These are phyloP conservation scores for Ectropis grisescens DNA, from an alignment of 1,140 invertebrate genomes.

Conservation along the genomic window DNA sequence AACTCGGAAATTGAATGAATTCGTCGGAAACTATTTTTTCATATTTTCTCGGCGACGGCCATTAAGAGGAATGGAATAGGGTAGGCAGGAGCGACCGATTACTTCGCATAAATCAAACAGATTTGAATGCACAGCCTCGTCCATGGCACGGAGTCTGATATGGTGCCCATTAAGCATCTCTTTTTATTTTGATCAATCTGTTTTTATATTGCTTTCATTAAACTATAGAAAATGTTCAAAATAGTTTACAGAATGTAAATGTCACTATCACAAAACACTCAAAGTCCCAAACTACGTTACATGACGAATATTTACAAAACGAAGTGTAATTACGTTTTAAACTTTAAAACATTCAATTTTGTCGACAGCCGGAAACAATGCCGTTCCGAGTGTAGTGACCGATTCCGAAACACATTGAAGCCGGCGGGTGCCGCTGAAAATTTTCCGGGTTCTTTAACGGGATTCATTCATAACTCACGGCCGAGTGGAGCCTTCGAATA, in stretches of 20 bases:
- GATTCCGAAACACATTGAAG: background rate
- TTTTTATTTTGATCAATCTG: background rate
- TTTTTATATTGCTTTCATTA: background rate
- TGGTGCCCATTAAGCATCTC: constrained; percentile 21
- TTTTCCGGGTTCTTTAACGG: constrained; percentile 67
- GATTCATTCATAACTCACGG: constrained; percentile 68
- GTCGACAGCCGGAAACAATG: too few species aligned
- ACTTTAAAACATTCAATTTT: background rate
- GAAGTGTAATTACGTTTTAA: background rate
- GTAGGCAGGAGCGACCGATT: constrained; percentile 14
- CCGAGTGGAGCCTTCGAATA: constrained; percentile 64
- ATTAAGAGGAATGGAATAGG: constrained; percentile 5
- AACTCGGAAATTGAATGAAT: background rate
- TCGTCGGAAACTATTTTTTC: background rate
- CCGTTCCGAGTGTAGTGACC: too few species aligned
- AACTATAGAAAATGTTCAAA: background rate
- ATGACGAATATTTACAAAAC: background rate
- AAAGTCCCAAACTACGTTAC: too few species aligned
- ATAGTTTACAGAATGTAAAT: too few species aligned
- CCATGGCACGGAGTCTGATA: constrained; percentile 15
- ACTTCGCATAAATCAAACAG: constrained; percentile 36
- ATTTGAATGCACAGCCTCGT: constrained; percentile 25
- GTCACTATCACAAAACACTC: too few species aligned
- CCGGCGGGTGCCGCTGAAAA: constrained; percentile 46
- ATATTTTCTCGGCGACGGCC: constrained; percentile 14